Evolutionary conservation across 1,140 invertebrate species (phyloP).

Genomic region (Drosophila navojoa): DNA sequence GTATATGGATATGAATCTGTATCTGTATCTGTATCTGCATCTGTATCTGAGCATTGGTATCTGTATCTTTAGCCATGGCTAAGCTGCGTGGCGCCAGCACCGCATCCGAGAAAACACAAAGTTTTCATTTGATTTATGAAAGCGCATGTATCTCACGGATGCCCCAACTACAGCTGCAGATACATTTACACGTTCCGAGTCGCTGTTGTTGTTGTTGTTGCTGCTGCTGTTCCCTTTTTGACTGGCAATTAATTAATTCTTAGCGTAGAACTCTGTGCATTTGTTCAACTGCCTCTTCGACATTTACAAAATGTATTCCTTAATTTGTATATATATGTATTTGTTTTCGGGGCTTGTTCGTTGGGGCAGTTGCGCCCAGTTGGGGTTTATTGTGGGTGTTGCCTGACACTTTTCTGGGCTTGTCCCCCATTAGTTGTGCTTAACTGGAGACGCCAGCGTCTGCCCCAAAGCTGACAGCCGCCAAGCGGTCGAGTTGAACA

Average conservation of each 20-base stretch:
- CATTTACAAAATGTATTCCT: constrained; percentile 81
- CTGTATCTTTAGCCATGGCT: constrained; percentile 39
- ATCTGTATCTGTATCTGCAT: constrained; percentile 27
- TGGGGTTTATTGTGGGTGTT: constrained; percentile 65
- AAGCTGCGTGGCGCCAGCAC: constrained; percentile 69
- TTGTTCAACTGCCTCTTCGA: constrained; percentile 46
- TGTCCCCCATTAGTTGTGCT: constrained; percentile 77
- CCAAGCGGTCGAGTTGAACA: constrained; percentile 32
- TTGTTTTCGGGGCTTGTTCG: constrained; percentile 35
- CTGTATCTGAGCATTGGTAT: constrained; percentile 45
- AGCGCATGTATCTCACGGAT: constrained; percentile 60
- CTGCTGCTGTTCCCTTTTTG: constrained; percentile 35
- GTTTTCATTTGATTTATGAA: constrained; percentile 72
- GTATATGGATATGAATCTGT: neutral
- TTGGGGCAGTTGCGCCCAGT: neutral
- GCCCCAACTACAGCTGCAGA: constrained; percentile 20
- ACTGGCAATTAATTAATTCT: constrained; percentile 71
- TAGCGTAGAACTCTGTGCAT: constrained; percentile 1
- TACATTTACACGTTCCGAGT: constrained; percentile 30
- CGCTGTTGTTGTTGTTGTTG: constrained; percentile 26
- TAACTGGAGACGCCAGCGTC: constrained; percentile 46
- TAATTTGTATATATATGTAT: constrained; percentile 71
- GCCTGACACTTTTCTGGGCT: constrained; percentile 75
- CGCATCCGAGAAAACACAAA: constrained; percentile 34
- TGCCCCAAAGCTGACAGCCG: constrained; percentile 39